These are phyloP conservation scores for Poecilia velifera DNA, from an alignment of 2,797 vertebrate genomes.

Conservation along the genomic window DNA sequence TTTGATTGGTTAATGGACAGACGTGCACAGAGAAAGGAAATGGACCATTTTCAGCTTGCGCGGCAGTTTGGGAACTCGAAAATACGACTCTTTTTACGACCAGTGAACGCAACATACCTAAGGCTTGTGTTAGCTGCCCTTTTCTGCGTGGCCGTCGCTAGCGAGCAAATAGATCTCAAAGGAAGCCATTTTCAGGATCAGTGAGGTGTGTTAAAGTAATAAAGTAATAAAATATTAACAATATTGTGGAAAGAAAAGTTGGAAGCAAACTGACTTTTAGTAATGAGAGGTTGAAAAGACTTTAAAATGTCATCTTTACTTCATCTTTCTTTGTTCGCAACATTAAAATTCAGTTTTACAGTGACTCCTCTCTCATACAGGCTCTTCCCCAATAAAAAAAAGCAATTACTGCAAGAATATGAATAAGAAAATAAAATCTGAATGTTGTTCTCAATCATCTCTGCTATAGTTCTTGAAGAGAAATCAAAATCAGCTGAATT, in stretches of 20 bases:
- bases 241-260: background rate
- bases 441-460: background rate
- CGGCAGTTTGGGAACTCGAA: background rate
- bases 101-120: background rate
- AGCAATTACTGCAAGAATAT: too few species aligned
- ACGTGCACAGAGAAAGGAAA: background rate
- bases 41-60: background rate
- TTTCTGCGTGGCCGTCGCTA: background rate
- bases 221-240: background rate
- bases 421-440: background rate
- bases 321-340: background rate
- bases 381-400: too few species aligned
- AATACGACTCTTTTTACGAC: background rate
- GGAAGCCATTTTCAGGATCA: background rate
- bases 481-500: background rate
- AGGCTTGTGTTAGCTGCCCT: background rate
- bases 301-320: background rate
- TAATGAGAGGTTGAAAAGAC: background rate
- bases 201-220: background rate
- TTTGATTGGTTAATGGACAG: background rate
- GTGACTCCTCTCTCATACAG: background rate
- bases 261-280: background rate
- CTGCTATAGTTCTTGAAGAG: background rate
- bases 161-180: background rate
- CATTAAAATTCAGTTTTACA: background rate